These are phyloP conservation scores for Nysson spinosus DNA, from an alignment of 2,888 invertebrate species.

Conservation along the genomic window DNA sequence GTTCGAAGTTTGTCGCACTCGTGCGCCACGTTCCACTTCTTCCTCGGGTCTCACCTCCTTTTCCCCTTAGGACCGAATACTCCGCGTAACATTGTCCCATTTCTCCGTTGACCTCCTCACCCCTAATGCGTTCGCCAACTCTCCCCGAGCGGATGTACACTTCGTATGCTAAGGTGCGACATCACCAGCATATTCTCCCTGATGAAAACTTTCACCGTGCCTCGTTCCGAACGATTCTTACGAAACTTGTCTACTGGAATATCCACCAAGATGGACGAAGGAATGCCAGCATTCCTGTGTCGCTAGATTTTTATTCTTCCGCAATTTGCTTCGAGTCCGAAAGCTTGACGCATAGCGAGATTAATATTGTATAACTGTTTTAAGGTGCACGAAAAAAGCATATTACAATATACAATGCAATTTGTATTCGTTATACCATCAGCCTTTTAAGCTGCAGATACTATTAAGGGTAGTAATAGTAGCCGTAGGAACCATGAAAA, in stretches of 20 bases:
- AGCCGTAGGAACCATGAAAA: no score
- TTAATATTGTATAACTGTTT: no score
- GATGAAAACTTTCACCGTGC: constrained; percentile 36
- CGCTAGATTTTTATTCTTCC: constrained; percentile 8
- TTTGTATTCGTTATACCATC: no score
- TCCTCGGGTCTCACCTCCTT: neutral
- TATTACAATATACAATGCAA: no score
- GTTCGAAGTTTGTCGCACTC: constrained; percentile 69
- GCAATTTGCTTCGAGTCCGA: no score
- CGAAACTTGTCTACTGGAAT: neutral
- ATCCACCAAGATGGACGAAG: neutral
- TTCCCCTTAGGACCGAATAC: neutral
- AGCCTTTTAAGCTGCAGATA: no score
- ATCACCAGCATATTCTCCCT: constrained; percentile 5
- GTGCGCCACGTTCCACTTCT: neutral
- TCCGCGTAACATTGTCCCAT: neutral
- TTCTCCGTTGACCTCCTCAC: neutral
- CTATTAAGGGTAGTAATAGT: no score
- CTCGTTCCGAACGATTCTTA: constrained; percentile 29
- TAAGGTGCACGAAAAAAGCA: no score
- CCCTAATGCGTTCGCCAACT: neutral
- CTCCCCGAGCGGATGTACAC: constrained; percentile 3
- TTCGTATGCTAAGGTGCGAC: constrained; percentile 36
- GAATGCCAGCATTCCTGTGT: neutral
- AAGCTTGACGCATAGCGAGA: no score